Conservation (phyloP, 2,113 vertebrate genomes). For the Ceuthmochares aereus region DNA sequence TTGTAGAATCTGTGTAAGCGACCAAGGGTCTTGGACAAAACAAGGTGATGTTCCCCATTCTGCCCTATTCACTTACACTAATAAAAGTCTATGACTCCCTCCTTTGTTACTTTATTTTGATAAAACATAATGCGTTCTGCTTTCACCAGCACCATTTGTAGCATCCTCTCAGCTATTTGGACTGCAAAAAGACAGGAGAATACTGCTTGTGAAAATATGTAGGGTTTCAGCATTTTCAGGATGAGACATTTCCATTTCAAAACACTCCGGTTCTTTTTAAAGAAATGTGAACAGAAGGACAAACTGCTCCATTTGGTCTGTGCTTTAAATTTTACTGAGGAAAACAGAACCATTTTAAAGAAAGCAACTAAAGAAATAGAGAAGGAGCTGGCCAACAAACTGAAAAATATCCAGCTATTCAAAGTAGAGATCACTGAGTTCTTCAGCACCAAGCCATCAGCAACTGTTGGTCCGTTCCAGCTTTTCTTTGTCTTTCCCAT, state of each 20-base stretch:
- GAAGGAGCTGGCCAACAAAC: background rate
- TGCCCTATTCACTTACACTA: background rate
- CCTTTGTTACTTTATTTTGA: background rate
- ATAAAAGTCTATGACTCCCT: background rate
- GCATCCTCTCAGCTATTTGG: background rate
- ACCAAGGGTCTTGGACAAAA: background rate
- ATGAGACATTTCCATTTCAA: background rate
- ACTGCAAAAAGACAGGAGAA: background rate
- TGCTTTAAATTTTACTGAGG: background rate
- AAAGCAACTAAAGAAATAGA: background rate
- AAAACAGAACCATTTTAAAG: background rate
- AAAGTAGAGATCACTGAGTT: background rate
- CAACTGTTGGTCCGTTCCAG: background rate
- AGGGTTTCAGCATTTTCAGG: background rate
- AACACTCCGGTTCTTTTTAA: background rate
- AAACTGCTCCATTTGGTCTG: background rate
- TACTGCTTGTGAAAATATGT: background rate
- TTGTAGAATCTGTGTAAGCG: background rate
- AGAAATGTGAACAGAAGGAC: background rate
- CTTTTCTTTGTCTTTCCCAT: background rate
- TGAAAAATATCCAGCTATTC: background rate
- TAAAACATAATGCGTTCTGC: background rate
- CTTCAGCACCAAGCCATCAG: background rate
- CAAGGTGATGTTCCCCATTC: rapidly evolving
- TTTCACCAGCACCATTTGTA: background rate